A percentile compares a stretch with the other conserved stretches of the same genome.
Conservation (phyloP, 2,888 invertebrate genomes). For the Ophion ventricosus region DNA sequence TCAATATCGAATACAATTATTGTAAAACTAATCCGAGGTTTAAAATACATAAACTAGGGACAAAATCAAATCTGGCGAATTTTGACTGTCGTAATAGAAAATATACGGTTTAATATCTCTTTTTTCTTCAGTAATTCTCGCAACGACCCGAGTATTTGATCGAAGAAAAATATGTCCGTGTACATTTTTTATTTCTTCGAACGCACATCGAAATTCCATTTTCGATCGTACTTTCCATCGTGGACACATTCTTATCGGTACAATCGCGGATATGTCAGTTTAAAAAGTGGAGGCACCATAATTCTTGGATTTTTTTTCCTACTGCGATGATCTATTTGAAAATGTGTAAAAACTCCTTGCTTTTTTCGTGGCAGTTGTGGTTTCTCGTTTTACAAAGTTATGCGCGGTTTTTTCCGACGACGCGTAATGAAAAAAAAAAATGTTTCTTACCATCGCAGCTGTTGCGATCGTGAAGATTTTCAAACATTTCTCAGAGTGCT, state of each 20-base stretch:
- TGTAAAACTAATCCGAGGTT: slow-evolving; percentile 27
- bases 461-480: neutral
- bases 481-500: neutral
- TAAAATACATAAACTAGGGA: slow-evolving; percentile 18
- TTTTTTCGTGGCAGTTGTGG: neutral
- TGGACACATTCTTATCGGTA: no score
- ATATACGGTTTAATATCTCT: neutral
- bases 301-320: neutral
- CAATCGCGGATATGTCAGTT: neutral
- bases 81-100: neutral
- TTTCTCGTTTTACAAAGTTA: slow-evolving; percentile 1
- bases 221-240: no score
- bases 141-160: neutral
- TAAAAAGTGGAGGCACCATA: neutral
- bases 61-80: neutral
- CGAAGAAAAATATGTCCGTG: neutral
- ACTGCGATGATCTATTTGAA: neutral
- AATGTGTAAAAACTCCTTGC: neutral
- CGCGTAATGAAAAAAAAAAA: neutral
- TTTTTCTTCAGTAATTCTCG: neutral
- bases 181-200: no score
- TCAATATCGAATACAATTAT: slow-evolving; percentile 47
- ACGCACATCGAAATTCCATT: no score
- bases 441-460: neutral
- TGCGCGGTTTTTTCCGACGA: neutral